Conservation (phyloP, 2,888 invertebrate species). For the Pachymerium ferrugineum region DNA sequence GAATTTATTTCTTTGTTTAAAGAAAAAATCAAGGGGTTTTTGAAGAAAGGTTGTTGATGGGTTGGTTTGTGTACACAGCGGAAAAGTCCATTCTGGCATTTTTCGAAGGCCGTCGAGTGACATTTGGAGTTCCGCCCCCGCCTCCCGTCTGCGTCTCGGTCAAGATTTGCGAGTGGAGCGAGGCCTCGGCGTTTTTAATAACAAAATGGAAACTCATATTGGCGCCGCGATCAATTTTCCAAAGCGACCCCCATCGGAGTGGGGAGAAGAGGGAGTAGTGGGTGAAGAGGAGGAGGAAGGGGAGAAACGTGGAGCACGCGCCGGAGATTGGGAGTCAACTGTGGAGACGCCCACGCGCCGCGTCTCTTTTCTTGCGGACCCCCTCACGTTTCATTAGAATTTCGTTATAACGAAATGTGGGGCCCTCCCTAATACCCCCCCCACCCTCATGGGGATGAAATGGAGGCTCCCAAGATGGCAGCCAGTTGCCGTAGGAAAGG, state of each 20-base stretch:
- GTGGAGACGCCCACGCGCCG: constrained; percentile 18
- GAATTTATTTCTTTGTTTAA: no score
- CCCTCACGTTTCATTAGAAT: constrained; percentile 17
- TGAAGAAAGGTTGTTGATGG: background rate
- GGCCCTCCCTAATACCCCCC: background rate
- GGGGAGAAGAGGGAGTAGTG: constrained; percentile 1
- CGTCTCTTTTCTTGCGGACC: constrained; percentile 20
- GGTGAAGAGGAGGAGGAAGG: background rate
- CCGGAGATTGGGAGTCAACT: constrained; percentile 21
- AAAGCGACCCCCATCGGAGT: background rate
- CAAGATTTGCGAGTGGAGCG: constrained; percentile 28
- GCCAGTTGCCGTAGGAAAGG: background rate
- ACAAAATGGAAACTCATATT: constrained; percentile 31
- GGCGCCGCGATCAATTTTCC: constrained; percentile 30
- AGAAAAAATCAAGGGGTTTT: no score
- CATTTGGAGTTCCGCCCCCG: background rate
- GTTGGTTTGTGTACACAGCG: background rate
- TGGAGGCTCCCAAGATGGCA: constrained; percentile 21
- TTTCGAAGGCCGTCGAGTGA: constrained; percentile 21
- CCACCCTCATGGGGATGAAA: background rate
- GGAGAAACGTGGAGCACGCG: background rate
- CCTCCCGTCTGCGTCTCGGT: constrained; percentile 3
- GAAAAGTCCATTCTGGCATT: constrained; percentile 1
- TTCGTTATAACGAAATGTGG: background rate
- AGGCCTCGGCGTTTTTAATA: constrained; percentile 30